Evolutionary conservation across 2,888 invertebrate species (phyloP).

Genomic region (Drosophila pseudotalamancana): DNA sequence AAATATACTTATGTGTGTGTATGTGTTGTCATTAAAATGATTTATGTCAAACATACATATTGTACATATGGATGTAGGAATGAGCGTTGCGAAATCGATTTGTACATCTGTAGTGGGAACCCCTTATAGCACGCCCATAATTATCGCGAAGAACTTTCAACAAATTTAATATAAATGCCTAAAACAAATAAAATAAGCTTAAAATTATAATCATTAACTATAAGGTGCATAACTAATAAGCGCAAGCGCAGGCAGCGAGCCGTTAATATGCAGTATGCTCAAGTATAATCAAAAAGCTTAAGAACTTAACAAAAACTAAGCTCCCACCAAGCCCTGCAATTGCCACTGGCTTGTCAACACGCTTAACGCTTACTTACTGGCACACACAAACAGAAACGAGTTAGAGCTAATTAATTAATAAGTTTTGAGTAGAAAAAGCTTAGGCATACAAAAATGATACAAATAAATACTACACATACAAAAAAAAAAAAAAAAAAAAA

Average conservation of each 20-base stretch:
- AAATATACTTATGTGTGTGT: neutral
- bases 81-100: slow-evolving; percentile 48
- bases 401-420: slow-evolving; percentile 48
- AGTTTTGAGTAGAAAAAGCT: slow-evolving; percentile 28
- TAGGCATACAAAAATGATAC: slow-evolving; percentile 13
- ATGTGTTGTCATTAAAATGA: slow-evolving; percentile 63
- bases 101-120: slow-evolving; percentile 2
- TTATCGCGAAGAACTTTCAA: neutral
- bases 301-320: slow-evolving; percentile 15
- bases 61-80: too few relatives aligned
- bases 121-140: neutral
- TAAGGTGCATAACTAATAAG: slow-evolving; percentile 28
- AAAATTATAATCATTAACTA: slow-evolving; percentile 14
- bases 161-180: neutral
- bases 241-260: slow-evolving; percentile 27
- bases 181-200: slow-evolving; percentile 4
- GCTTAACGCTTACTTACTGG: neutral
- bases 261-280: slow-evolving; percentile 23
- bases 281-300: slow-evolving; percentile 26
- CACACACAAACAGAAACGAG: neutral
- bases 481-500: too few relatives aligned
- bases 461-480: slow-evolving; percentile 14
- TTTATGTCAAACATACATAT: slow-evolving; percentile 74
- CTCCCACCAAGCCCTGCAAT: slow-evolving; percentile 9
- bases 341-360: slow-evolving; percentile 1